Conservation (phyloP, 2,797 vertebrate genomes). For the Sylvia borin region DNA sequence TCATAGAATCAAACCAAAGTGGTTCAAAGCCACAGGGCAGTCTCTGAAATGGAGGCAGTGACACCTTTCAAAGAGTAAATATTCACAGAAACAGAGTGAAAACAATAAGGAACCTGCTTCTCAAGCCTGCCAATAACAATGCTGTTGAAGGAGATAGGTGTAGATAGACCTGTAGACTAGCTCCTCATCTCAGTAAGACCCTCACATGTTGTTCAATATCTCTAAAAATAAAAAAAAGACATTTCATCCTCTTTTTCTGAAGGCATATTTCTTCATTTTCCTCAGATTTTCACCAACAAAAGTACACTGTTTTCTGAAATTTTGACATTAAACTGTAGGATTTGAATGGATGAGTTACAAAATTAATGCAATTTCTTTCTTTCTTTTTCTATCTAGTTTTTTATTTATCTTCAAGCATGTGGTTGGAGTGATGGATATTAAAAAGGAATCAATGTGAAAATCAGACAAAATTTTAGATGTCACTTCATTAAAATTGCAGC, state of each 20-base stretch:
- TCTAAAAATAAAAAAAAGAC: neutral
- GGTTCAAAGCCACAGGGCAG: neutral
- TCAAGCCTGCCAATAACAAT: neutral
- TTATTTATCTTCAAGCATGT: neutral
- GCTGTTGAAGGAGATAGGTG: neutral
- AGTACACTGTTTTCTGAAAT: neutral
- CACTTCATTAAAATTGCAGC: neutral
- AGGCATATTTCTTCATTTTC: neutral
- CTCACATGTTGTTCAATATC: neutral
- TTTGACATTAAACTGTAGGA: neutral
- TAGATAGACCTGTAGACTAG: neutral
- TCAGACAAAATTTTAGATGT: neutral
- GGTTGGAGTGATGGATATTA: neutral
- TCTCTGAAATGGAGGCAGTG: neutral
- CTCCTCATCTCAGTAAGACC: neutral
- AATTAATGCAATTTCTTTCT: neutral
- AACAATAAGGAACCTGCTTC: neutral
- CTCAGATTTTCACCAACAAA: neutral
- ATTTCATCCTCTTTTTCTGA: neutral
- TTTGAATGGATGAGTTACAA: neutral
- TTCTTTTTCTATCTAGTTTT: neutral
- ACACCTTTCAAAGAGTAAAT: slow-evolving; percentile 1
- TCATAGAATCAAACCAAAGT: neutral
- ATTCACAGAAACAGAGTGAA: neutral
- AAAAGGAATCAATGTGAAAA: neutral